A percentile compares a stretch with the other conserved stretches of the same genome.
Evolutionary conservation across 2,888 invertebrate genomes (phyloP).

Genomic region (Oscheius onirici): DNA sequence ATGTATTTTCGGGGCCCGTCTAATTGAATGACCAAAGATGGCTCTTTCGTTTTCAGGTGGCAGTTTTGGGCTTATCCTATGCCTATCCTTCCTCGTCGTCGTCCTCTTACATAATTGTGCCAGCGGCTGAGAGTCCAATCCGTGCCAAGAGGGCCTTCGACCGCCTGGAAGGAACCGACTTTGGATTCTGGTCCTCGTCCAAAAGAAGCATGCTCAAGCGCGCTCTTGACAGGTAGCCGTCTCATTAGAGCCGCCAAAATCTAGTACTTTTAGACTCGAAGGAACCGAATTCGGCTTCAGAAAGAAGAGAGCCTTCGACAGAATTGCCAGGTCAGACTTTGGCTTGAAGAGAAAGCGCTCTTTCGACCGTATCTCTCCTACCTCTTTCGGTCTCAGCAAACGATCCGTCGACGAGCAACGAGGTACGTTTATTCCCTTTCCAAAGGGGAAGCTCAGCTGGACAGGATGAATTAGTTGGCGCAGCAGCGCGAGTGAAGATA

Average conservation of each 20-base stretch:
- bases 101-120: constrained; percentile 15
- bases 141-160: constrained; percentile 48
- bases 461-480: neutral
- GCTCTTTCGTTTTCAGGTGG: neutral
- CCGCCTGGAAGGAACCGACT: constrained; percentile 39
- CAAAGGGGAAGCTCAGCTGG: neutral
- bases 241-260: neutral
- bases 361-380: constrained; percentile 49
- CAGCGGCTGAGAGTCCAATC: neutral
- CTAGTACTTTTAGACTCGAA: constrained; percentile 37
- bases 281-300: constrained; percentile 44
- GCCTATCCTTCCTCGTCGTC: neutral
- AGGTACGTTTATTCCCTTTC: constrained; percentile 17
- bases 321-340: constrained; percentile 50
- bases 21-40: neutral
- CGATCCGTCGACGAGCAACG: constrained; percentile 3
- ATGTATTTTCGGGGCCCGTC: neutral
- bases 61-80: neutral
- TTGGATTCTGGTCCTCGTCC: constrained; percentile 23
- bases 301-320: constrained; percentile 49
- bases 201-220: constrained; percentile 35
- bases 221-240: constrained; percentile 40
- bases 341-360: constrained; percentile 47
- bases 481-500: no score
- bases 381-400: constrained; percentile 49